Evolutionary conservation across 2,797 vertebrate species (phyloP).

Genomic region (Platalea minor): DNA sequence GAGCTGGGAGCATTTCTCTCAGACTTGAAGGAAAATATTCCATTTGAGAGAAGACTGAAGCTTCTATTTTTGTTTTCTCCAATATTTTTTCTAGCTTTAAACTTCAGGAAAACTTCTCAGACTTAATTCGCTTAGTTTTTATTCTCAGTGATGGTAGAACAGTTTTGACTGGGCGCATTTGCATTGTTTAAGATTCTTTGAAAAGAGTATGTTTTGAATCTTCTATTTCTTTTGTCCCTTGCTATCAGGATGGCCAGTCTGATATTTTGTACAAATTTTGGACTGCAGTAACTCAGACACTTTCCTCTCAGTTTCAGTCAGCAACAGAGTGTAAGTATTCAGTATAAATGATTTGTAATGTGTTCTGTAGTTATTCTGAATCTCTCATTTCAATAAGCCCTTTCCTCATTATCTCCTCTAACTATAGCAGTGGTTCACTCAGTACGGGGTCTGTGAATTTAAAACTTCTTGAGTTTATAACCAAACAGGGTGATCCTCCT

Average conservation of each 20-base stretch:
- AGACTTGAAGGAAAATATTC: neutral
- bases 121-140: neutral
- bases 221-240: neutral
- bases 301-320: constrained; percentile 87
- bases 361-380: neutral
- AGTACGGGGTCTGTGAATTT: neutral
- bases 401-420: neutral
- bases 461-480: neutral
- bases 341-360: neutral
- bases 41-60: neutral
- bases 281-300: constrained; percentile 86
- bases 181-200: neutral
- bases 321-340: constrained; percentile 87
- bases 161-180: neutral
- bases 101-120: neutral
- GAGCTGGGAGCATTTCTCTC: neutral
- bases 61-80: neutral
- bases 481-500: neutral
- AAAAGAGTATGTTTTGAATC: neutral
- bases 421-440: neutral
- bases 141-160: neutral
- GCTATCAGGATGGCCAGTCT: constrained; percentile 84
- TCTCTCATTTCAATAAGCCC: neutral
- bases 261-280: constrained; percentile 94
- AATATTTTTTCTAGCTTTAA: neutral